A percentile compares a stretch with the other conserved stretches of the same genome.
These are phyloP conservation scores for Microtus montanus DNA, from an alignment of 2,113 vertebrate genomes.

Conservation along the genomic window DNA sequence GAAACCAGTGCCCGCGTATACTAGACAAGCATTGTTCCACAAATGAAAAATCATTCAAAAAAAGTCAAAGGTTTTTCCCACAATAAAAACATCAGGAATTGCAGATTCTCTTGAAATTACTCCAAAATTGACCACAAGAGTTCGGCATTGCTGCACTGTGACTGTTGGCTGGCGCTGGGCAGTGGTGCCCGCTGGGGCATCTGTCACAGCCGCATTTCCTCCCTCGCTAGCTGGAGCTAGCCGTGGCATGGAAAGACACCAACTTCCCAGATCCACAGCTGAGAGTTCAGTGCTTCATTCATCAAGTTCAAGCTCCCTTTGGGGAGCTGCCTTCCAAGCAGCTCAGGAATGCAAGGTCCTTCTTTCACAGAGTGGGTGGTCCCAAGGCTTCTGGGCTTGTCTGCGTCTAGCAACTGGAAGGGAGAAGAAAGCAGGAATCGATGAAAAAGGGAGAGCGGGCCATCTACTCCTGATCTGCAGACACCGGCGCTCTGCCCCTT, in stretches of 20 bases:
- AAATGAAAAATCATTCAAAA: not conserved
- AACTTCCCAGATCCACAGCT: not conserved
- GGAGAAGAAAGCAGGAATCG: not conserved
- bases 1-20: not conserved
- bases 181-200: not conserved
- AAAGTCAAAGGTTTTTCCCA: not conserved
- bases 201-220: not conserved
- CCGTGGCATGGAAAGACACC: not conserved
- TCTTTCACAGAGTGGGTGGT: not conserved
- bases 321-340: not conserved
- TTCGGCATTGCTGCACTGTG: not conserved
- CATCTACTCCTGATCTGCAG: not conserved
- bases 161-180: not conserved
- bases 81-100: conserved; percentile 17
- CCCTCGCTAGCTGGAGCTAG: not conserved
- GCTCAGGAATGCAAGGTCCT: not conserved
- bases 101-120: not conserved
- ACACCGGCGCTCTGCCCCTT: not conserved
- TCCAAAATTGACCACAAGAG: not conserved
- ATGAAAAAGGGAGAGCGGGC: not conserved
- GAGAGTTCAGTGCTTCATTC: not conserved
- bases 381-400: not conserved
- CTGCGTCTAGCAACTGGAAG: not conserved
- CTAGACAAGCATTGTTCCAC: not conserved
- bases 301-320: not conserved